These are phyloP conservation scores for Frankliniella fusca DNA, from an alignment of 2,888 invertebrate genomes.

Conservation along the genomic window DNA sequence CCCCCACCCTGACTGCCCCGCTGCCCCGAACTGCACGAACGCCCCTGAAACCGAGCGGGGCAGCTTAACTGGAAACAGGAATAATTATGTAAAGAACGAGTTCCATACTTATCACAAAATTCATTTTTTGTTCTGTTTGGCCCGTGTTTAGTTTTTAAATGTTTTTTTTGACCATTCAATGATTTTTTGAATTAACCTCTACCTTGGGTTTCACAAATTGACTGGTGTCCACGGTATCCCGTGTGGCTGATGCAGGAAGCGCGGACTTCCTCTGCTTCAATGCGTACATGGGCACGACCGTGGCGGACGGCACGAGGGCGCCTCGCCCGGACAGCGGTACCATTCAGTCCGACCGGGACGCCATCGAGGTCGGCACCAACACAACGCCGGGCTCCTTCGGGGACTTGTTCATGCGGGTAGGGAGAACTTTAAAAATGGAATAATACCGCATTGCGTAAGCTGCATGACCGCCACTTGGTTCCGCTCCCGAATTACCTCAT, in stretches of 20 bases:
- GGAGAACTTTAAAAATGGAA: not conserved
- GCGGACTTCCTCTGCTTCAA: conserved; percentile 9
- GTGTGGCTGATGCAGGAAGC: not conserved
- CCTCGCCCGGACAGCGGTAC: not conserved
- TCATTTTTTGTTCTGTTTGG: too few relatives aligned
- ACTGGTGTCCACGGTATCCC: not conserved
- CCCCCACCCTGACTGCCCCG: too few relatives aligned
- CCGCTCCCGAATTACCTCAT: not conserved
- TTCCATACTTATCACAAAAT: too few relatives aligned
- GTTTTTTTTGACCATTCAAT: too few relatives aligned
- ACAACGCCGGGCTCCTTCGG: not conserved
- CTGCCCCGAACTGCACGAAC: too few relatives aligned
- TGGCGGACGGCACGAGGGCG: not conserved
- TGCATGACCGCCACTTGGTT: not conserved
- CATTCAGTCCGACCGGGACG: not conserved
- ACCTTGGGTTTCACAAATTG: not conserved
- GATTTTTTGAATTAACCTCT: too few relatives aligned
- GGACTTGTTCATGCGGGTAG: not conserved
- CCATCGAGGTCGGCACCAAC: not conserved
- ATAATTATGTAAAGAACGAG: too few relatives aligned
- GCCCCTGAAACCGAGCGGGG: too few relatives aligned
- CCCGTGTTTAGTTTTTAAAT: too few relatives aligned
- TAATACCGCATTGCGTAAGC: not conserved
- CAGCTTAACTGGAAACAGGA: too few relatives aligned
- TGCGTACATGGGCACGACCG: not conserved